These are phyloP conservation scores for Fabriciana adippe DNA, from an alignment of 2,888 invertebrate genomes.

Conservation along the genomic window DNA sequence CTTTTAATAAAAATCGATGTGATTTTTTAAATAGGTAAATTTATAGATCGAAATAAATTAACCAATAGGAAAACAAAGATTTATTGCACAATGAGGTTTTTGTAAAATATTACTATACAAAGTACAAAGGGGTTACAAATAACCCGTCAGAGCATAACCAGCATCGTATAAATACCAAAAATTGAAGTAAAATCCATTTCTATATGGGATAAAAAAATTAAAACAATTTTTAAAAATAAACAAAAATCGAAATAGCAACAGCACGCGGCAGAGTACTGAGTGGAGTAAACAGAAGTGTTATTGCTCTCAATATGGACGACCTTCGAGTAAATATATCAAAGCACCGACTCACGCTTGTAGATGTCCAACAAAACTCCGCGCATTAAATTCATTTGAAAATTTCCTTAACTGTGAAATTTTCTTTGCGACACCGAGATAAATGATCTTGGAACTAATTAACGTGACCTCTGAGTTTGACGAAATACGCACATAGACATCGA, in stretches of 20 bases:
- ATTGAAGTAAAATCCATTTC: neutral
- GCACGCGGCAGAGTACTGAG: constrained; percentile 18
- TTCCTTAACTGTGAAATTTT: constrained; percentile 6
- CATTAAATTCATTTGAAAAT: constrained; percentile 20
- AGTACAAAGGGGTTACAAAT: no score
- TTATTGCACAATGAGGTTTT: no score
- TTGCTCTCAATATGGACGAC: constrained; percentile 29
- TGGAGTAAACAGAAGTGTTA: constrained; percentile 30
- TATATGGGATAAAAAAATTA: neutral
- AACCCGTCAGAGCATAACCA: no score
- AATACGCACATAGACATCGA: neutral
- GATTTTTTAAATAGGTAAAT: no score
- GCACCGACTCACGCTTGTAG: constrained; percentile 14
- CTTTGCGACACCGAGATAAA: constrained; percentile 9
- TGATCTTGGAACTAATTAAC: constrained; percentile 7
- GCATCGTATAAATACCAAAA: no score
- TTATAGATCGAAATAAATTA: no score
- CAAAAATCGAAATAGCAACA: neutral
- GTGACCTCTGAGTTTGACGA: neutral
- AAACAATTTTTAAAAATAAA: constrained; percentile 3
- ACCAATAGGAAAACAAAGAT: no score
- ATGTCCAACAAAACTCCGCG: constrained; percentile 19
- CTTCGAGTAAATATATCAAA: constrained; percentile 34
- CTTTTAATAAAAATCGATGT: no score
- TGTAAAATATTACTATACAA: no score